Conservation (phyloP, 2,113 vertebrate genomes). For the Vombatus ursinus region DNA sequence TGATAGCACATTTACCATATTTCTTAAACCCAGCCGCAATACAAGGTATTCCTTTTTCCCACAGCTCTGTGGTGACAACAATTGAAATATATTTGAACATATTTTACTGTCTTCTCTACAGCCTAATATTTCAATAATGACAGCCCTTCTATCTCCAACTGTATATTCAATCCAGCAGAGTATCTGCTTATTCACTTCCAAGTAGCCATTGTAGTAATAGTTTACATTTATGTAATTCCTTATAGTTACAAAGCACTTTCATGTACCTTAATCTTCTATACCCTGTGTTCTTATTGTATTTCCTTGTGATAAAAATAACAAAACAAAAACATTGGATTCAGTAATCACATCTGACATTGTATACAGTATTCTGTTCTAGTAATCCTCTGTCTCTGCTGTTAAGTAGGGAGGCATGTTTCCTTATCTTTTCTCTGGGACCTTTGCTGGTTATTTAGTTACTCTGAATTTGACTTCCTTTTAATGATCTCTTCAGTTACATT, state of each 20-base stretch:
- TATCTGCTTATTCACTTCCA: constrained; percentile 13
- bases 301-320: background rate
- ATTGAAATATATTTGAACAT: background rate
- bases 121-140: background rate
- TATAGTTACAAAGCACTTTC: background rate
- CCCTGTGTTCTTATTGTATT: background rate
- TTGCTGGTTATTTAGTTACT: background rate
- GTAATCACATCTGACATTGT: background rate
- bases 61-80: background rate
- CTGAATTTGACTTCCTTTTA: background rate
- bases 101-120: background rate
- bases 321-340: background rate
- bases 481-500: background rate
- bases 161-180: background rate
- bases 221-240: background rate
- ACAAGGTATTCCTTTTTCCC: constrained; percentile 11
- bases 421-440: background rate
- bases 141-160: background rate
- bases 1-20: background rate
- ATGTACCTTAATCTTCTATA: background rate
- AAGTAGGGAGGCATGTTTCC: background rate
- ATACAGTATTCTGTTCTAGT: background rate
- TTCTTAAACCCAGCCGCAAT: background rate
- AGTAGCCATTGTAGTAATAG: background rate
- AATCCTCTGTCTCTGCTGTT: background rate